These are phyloP conservation scores for Drosophila mauritiana DNA, from an alignment of 1,140 invertebrate genomes.

Conservation along the genomic window DNA sequence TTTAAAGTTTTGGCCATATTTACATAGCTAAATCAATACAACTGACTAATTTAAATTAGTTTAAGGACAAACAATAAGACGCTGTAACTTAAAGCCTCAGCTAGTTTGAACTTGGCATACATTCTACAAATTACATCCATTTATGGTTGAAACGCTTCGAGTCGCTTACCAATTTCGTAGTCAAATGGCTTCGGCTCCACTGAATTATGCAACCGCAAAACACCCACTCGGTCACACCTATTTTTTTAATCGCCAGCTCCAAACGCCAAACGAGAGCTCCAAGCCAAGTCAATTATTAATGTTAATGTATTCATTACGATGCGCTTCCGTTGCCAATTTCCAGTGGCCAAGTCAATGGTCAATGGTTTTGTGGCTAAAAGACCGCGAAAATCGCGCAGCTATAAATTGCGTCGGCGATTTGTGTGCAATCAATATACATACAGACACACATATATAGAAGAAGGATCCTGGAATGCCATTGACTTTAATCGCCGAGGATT, in stretches of 20 bases:
- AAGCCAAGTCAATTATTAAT: constrained; percentile 67
- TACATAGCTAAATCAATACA: too few species aligned
- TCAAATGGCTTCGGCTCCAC: background rate
- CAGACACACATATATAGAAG: background rate
- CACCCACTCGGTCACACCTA: background rate
- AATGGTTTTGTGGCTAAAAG: constrained; percentile 23
- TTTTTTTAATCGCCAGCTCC: too few species aligned
- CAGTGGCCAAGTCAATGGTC: constrained; percentile 17
- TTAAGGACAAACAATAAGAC: too few species aligned
- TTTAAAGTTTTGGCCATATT: constrained; percentile 13
- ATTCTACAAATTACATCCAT: too few species aligned
- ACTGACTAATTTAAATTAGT: background rate
- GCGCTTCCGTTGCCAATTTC: constrained; percentile 15
- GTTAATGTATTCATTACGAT: constrained; percentile 81
- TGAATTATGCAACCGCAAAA: constrained; percentile 15
- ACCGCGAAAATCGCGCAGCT: constrained; percentile 37
- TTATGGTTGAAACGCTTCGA: background rate
- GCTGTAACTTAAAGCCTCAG: too few species aligned
- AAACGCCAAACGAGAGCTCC: background rate
- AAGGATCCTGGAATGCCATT: constrained; percentile 29
- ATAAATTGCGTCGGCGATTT: constrained; percentile 69
- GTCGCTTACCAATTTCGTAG: background rate
- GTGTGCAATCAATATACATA: constrained; percentile 62
- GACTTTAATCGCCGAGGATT: constrained; percentile 62
- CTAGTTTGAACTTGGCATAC: too few species aligned